Percentiles rank a stretch among this genome's conserved stretches.
phyloP scores from a whole-genome alignment of 2,888 invertebrate genomes.

The Piscicola geometra region DNA sequence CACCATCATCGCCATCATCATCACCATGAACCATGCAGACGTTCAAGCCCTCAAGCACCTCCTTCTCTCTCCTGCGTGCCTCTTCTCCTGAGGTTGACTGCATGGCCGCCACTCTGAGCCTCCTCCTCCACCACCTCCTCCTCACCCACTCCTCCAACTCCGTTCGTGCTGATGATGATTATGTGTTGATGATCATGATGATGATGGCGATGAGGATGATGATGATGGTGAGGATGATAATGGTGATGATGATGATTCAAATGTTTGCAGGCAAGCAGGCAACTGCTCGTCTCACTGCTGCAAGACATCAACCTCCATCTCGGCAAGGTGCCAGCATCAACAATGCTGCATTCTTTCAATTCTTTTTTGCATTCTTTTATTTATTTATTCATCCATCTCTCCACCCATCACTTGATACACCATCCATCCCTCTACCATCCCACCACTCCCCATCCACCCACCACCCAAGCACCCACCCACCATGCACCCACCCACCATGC shows the following conservation, averaged over 20 bases:
- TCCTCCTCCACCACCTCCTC: not conserved
- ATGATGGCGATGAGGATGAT: too few species aligned
- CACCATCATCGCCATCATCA: not conserved
- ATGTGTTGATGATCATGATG: too few species aligned
- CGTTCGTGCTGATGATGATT: too few species aligned
- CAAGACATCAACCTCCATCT: slow-evolving; percentile 6
- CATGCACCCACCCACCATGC: too few species aligned
- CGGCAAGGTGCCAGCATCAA: not conserved
- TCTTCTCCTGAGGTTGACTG: not conserved
- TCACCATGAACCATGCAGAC: not conserved
- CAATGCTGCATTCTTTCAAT: not conserved
- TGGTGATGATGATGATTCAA: too few species aligned
- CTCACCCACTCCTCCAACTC: not conserved
- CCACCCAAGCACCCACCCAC: too few species aligned
- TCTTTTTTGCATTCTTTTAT: not conserved
- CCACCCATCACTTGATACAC: not conserved
- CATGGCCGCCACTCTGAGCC: not conserved
- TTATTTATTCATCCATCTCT: not conserved
- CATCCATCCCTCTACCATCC: too few species aligned
- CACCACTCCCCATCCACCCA: too few species aligned
- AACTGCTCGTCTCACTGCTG: not conserved
- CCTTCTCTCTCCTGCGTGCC: not conserved
- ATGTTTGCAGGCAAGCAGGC: too few species aligned
- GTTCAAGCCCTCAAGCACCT: not conserved
- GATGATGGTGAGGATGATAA: too few species aligned